A percentile compares a stretch with the other conserved stretches of the same genome.
Evolutionary conservation across 2,888 invertebrate genomes (phyloP).

Genomic region (Portevinia maculata): DNA sequence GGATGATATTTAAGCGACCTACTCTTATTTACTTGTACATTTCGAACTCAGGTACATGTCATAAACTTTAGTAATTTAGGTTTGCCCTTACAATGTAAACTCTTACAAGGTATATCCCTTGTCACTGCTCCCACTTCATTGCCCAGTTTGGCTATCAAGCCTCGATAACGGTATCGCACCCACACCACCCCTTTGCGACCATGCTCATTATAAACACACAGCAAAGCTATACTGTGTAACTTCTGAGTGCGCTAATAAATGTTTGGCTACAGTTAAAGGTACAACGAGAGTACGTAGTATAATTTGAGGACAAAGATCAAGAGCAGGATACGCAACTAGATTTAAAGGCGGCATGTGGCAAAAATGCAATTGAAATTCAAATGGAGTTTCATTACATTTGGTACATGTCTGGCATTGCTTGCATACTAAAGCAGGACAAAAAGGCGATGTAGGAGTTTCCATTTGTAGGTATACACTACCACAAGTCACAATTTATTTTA

Average conservation of each 20-base stretch:
- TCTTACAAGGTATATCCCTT: conserved; percentile 23
- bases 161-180: conserved; percentile 8
- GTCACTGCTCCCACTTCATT: neutral
- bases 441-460: conserved; percentile 42
- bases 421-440: conserved; percentile 63
- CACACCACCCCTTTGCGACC: conserved; percentile 8
- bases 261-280: conserved; percentile 33
- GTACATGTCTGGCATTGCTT: conserved; percentile 59
- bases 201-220: conserved; percentile 29
- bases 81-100: conserved; percentile 34
- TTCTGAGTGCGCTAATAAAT: conserved; percentile 64
- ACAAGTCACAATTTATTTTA: conserved; percentile 71
- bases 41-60: conserved; percentile 30
- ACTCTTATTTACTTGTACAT: neutral
- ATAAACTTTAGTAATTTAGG: conserved; percentile 47
- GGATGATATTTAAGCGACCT: neutral
- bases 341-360: conserved; percentile 53
- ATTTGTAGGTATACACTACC: conserved; percentile 57
- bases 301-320: conserved; percentile 52
- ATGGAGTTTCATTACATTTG: conserved; percentile 69
- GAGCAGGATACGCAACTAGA: conserved; percentile 64
- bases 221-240: conserved; percentile 7
- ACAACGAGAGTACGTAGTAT: conserved; percentile 13
- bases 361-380: conserved; percentile 69
- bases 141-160: conserved; percentile 7